phyloP scores from a whole-genome alignment of 2,797 vertebrate species.

The Oreochromis mossambicus region DNA sequence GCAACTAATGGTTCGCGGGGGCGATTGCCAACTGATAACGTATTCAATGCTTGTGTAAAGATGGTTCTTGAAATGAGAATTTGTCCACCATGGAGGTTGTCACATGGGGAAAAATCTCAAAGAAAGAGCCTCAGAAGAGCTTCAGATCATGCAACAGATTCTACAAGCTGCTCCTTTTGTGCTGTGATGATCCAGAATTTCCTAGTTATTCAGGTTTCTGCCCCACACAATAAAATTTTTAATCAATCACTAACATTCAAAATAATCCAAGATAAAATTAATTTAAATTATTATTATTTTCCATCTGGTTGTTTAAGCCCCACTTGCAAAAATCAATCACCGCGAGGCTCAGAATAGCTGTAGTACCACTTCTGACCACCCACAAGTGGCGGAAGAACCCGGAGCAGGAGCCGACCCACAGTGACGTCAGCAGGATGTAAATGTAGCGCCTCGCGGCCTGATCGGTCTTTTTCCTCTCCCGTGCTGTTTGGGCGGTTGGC shows the following conservation, averaged over 20 bases:
- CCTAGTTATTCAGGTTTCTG: background rate
- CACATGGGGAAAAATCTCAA: background rate
- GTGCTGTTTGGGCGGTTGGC: slow-evolving; percentile 13
- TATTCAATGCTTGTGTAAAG: background rate
- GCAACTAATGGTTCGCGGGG: background rate
- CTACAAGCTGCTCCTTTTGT: background rate
- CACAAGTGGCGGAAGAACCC: background rate
- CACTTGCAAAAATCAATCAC: background rate
- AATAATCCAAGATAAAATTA: background rate
- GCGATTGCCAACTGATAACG: background rate
- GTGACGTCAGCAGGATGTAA: slow-evolving; percentile 67
- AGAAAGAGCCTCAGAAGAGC: background rate
- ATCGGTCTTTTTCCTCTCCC: slow-evolving; percentile 57
- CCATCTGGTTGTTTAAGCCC: background rate
- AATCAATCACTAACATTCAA: background rate
- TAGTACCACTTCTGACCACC: background rate
- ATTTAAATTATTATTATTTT: background rate
- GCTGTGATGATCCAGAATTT: background rate
- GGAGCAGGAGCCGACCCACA: background rate
- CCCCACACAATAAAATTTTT: background rate
- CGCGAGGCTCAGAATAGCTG: background rate
- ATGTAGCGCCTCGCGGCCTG: background rate
- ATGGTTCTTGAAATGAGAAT: background rate
- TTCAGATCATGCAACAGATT: background rate
- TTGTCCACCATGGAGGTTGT: background rate